A percentile compares a stretch with the other conserved stretches of the same genome.
phyloP scores from a whole-genome alignment of 2,888 invertebrate species.

The Resseliella maxima region DNA sequence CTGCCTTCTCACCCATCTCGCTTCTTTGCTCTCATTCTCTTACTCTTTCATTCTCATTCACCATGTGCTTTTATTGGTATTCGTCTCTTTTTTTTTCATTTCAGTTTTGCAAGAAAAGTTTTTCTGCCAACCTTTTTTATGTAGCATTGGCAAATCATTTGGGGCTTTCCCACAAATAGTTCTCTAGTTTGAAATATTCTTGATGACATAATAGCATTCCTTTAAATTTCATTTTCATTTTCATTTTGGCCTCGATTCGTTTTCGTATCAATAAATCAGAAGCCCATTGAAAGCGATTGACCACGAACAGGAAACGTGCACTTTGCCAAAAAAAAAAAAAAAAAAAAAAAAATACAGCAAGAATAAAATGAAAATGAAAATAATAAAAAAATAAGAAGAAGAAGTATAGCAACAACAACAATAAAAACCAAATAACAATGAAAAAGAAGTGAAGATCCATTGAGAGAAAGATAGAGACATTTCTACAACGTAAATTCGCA shows the following conservation, averaged over 20 bases:
- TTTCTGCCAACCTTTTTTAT: slow-evolving; percentile 14
- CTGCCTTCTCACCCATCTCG: not conserved
- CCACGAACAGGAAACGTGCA: slow-evolving; percentile 7
- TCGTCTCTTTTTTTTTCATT: not conserved
- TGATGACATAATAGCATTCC: slow-evolving; percentile 43
- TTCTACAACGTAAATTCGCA: not conserved
- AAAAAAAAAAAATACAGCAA: too few relatives aligned
- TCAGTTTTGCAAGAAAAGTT: slow-evolving; percentile 26
- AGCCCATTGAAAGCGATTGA: slow-evolving; percentile 1
- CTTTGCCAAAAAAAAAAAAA: too few relatives aligned
- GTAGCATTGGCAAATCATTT: not conserved
- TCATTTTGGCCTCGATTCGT: slow-evolving; percentile 12
- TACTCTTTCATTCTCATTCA: too few relatives aligned
- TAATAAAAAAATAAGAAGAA: too few relatives aligned
- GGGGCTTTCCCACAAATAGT: slow-evolving; percentile 34
- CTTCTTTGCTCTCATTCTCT: not conserved
- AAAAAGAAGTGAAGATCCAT: too few relatives aligned
- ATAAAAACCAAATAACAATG: not conserved
- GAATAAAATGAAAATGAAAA: too few relatives aligned
- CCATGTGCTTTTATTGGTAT: too few relatives aligned
- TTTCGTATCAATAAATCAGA: slow-evolving; percentile 25
- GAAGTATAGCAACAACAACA: not conserved
- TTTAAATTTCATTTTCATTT: not conserved
- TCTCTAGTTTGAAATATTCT: slow-evolving; percentile 17
- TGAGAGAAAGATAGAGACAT: not conserved